A percentile compares a stretch with the other conserved stretches of the same genome.
Conservation (phyloP, 2,888 invertebrate genomes). For the Pyrrhosoma nymphula region DNA sequence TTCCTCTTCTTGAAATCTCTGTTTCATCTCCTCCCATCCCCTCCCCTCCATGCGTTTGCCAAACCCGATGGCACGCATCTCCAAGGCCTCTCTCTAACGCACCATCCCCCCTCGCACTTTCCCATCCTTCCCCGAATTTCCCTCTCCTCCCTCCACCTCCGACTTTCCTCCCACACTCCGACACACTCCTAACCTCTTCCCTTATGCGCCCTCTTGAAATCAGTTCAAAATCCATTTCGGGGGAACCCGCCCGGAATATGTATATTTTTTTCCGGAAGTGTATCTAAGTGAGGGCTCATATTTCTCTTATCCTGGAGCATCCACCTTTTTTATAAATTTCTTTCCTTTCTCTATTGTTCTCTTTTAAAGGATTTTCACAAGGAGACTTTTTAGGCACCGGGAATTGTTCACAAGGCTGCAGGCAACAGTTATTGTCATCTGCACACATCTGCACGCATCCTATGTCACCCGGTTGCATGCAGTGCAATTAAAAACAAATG, state of each 20-base stretch:
- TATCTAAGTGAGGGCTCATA: background rate
- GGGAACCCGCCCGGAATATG: background rate
- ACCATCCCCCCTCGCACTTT: background rate
- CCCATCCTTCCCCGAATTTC: background rate
- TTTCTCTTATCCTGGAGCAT: background rate
- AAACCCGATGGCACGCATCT: too few species aligned
- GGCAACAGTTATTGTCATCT: too few species aligned
- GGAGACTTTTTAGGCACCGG: too few species aligned
- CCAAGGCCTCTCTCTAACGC: background rate
- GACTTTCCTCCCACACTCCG: background rate
- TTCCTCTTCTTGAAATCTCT: background rate
- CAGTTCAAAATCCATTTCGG: background rate
- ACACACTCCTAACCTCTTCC: background rate
- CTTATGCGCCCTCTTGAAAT: background rate
- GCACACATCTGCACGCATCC: too few species aligned
- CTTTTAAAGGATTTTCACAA: too few species aligned
- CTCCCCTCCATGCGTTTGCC: background rate
- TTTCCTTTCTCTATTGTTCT: too few species aligned
- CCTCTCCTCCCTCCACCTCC: background rate
- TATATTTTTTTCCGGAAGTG: background rate
- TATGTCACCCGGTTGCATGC: too few species aligned
- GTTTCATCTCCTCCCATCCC: background rate
- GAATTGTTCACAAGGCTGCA: too few species aligned
- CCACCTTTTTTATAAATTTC: too few species aligned
- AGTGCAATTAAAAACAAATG: too few species aligned